Percentiles rank a stretch among this genome's conserved stretches.
Evolutionary conservation across 2,113 vertebrate genomes (phyloP).

Genomic region (Syrmaticus mikado): DNA sequence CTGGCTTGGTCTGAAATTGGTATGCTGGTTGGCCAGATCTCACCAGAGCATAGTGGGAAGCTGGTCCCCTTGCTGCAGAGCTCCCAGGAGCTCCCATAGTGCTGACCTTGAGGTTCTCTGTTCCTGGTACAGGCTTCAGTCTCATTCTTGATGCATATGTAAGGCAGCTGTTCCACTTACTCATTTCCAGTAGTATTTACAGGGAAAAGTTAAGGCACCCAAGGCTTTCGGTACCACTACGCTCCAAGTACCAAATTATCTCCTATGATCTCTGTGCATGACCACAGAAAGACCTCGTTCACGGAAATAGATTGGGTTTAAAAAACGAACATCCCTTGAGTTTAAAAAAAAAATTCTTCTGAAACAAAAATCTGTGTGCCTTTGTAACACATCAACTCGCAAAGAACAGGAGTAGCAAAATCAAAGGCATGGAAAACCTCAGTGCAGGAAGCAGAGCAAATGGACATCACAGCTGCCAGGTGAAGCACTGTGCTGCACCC

Average conservation of each 20-base stretch:
- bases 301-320: not conserved
- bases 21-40: not conserved
- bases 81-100: not conserved
- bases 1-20: slow-evolving; percentile 66
- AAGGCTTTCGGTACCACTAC: not conserved
- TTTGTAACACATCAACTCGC: not conserved
- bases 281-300: not conserved
- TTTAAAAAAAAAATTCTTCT: not conserved
- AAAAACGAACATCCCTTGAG: not conserved
- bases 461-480: not conserved
- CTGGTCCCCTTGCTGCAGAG: not conserved
- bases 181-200: not conserved
- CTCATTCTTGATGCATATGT: not conserved
- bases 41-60: not conserved
- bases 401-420: not conserved
- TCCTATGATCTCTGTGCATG: not conserved
- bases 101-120: not conserved
- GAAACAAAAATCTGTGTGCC: not conserved
- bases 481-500: not conserved
- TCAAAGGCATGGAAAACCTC: rapidly evolving
- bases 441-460: rapidly evolving
- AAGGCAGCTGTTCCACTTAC: not conserved
- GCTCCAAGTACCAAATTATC: not conserved
- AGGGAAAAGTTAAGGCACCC: not conserved
- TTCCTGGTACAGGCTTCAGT: not conserved